Evolutionary conservation across 2,113 vertebrate species (phyloP), one percentile per base, ranked within the genome.

Genomic region (Delphinapterus leucas): DNA sequence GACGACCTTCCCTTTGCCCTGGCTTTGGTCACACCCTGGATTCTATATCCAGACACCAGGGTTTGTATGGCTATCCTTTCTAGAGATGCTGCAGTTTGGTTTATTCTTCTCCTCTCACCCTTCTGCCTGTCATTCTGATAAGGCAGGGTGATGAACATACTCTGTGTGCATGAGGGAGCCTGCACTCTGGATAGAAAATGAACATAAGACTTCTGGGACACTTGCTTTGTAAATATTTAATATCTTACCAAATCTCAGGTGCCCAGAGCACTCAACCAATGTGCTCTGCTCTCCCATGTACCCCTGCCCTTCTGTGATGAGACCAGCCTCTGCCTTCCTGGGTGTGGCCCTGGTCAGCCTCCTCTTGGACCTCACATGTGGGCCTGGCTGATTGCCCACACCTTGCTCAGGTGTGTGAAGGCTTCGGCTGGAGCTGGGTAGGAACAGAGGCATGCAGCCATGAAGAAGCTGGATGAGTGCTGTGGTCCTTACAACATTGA

Each of bases 151-250:
- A 21, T 67, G 18, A 31, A n/a, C 26, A 53, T 14, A 21, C 6
- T 63, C 61, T 38, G 25, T 79, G 8, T 77, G n/a, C 14, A 17
- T 6, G 60, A 83, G 20, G 65, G 41, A 23, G 5, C 12, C 23
- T 31, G 12, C 8, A 31, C 28, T 44, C n/a, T 25, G 28, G 2
- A n/a, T 36, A 1, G 6, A 55, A 79, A 70, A 89, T 1, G 1
- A 60, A 83, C 2, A 0, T 10, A 76, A 70, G 31, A 41, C 12
- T 38, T 70, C 65, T 2, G 6, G 55, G 65, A 44, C 1, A 6
- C n/a, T 88, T 41, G 13, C 20, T 96, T 82, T 61, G 76, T 12
- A 68, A 88, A 96, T 15, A 12, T 97, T 98, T 97, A 97, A 94
- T 97, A 55, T 41, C n/a, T 77, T 21, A 21, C 47, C 28, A 17